A percentile compares a stretch with the other conserved stretches of the same genome.
Conservation (phyloP, 2,113 vertebrate genomes). For the Poeciliopsis prolifica region DNA sequence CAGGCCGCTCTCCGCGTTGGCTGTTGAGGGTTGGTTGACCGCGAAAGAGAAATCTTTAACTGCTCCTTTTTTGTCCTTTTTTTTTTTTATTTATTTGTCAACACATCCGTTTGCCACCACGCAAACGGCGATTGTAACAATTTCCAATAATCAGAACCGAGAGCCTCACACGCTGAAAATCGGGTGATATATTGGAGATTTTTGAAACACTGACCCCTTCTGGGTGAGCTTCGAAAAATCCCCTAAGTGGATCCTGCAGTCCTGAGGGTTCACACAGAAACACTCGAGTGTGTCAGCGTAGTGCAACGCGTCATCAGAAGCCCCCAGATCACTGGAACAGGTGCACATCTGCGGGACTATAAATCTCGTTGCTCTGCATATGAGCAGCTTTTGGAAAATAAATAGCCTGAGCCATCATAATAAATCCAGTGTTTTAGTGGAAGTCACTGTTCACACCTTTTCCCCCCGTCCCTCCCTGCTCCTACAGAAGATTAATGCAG, state of each 20-base stretch:
- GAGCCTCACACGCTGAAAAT: background rate
- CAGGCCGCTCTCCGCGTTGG: background rate
- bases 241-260: background rate
- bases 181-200: background rate
- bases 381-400: slow-evolving; percentile 30
- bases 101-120: background rate
- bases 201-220: slow-evolving; percentile 67
- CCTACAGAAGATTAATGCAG: slow-evolving; percentile 54
- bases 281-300: background rate
- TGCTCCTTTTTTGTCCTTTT: background rate
- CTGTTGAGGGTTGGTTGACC: background rate
- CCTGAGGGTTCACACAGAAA: background rate
- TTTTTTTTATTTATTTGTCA: background rate
- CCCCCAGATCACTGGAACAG: slow-evolving; percentile 6
- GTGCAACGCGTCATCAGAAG: background rate
- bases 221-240: slow-evolving; percentile 44
- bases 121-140: background rate
- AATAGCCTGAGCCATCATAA: slow-evolving; percentile 22
- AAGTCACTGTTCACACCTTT: slow-evolving; percentile 62
- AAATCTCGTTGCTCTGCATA: slow-evolving; percentile 3
- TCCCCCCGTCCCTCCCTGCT: slow-evolving; percentile 22
- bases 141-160: background rate
- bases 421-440: slow-evolving; percentile 48
- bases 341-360: slow-evolving; percentile 37
- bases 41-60: no score